These are phyloP conservation scores for Eurytoma californica DNA, from an alignment of 2,888 invertebrate genomes.

Conservation along the genomic window DNA sequence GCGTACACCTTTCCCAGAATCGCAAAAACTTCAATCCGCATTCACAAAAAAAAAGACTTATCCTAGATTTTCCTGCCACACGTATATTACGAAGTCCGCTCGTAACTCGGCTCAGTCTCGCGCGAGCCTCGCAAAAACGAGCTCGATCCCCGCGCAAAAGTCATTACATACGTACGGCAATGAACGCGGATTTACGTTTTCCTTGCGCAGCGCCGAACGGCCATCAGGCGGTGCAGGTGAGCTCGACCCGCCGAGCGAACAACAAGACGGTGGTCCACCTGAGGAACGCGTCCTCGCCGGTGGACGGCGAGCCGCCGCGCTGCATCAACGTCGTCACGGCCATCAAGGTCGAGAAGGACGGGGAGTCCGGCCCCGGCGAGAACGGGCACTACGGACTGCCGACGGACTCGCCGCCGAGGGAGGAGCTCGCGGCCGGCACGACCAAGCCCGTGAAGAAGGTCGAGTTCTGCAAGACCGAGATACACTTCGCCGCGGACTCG, in stretches of 20 bases:
- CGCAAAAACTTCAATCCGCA: too few relatives aligned
- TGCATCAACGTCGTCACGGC: constrained; percentile 46
- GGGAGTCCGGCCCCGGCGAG: constrained; percentile 1
- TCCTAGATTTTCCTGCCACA: too few relatives aligned
- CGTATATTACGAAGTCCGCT: too few relatives aligned
- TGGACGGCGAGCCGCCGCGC: constrained; percentile 1
- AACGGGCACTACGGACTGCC: constrained; percentile 20
- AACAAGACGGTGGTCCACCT: constrained; percentile 60
- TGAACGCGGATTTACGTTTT: too few relatives aligned
- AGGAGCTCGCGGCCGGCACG: not conserved
- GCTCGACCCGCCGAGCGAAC: constrained; percentile 39
- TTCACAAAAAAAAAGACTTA: too few relatives aligned
- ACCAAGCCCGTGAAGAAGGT: constrained; percentile 81
- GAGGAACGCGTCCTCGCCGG: constrained; percentile 49
- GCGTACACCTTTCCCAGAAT: too few relatives aligned
- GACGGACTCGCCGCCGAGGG: constrained; percentile 8
- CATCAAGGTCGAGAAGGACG: constrained; percentile 38
- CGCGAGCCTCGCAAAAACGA: too few relatives aligned
- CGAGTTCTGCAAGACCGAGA: constrained; percentile 91
- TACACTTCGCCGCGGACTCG: constrained; percentile 90
- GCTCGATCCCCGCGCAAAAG: not conserved
- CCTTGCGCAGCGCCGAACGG: not conserved
- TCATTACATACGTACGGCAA: too few relatives aligned
- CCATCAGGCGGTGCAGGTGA: not conserved
- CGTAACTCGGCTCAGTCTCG: too few relatives aligned